phyloP scores from a whole-genome alignment of 2,113 vertebrate genomes.

The Cryptotis parvus region DNA sequence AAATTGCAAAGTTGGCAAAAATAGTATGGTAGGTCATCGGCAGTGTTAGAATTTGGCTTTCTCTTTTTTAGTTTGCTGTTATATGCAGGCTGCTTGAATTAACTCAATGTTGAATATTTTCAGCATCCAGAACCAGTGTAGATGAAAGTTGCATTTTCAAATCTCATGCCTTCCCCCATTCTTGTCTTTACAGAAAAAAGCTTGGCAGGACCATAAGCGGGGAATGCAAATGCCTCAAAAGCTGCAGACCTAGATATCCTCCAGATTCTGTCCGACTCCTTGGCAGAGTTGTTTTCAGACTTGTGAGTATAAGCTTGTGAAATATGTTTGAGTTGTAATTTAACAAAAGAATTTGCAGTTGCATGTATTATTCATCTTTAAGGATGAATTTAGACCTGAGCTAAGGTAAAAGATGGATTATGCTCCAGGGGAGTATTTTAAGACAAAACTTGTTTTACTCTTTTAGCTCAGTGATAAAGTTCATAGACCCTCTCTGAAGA shows the following conservation, averaged over 20 bases:
- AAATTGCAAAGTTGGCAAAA: not conserved
- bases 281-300: constrained; percentile 92
- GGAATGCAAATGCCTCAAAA: constrained; percentile 94
- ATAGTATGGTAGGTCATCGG: not conserved
- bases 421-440: not conserved
- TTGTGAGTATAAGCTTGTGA: constrained; percentile 87
- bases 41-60: constrained; percentile 21
- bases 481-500: not conserved
- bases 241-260: constrained; percentile 90
- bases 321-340: not conserved
- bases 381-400: not conserved
- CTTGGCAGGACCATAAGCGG: constrained; percentile 93
- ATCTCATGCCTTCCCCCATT: not conserved
- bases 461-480: not conserved
- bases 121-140: not conserved
- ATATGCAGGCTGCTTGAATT: constrained; percentile 22
- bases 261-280: constrained; percentile 95
- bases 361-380: not conserved
- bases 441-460: not conserved
- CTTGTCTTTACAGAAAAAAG: constrained; percentile 89
- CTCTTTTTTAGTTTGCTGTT: constrained; percentile 44
- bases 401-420: not conserved
- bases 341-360: not conserved
- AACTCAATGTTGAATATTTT: constrained; percentile 23
- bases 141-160: constrained; percentile 44